These are phyloP conservation scores for Myoxocephalus aenaeus DNA, from an alignment of 2,797 vertebrate species.

Conservation along the genomic window DNA sequence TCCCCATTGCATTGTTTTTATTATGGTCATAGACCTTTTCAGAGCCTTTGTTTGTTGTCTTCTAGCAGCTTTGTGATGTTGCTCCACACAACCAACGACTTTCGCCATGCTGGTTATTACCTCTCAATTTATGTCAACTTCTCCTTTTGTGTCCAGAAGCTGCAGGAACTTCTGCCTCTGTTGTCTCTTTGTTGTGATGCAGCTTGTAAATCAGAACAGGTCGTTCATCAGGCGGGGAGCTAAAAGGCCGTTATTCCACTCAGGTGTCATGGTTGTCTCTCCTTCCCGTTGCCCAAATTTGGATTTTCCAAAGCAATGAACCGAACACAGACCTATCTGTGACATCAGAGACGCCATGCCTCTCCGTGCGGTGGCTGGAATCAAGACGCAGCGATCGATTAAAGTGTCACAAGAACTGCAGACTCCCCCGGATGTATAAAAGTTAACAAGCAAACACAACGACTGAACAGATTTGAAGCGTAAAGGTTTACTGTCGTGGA, in stretches of 20 bases:
- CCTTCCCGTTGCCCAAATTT: neutral
- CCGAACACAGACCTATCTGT: neutral
- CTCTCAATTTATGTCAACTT: neutral
- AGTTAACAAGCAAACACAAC: constrained; percentile 29
- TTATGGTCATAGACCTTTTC: neutral
- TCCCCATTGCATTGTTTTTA: neutral
- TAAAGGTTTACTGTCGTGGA: constrained; percentile 33
- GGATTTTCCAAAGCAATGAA: neutral
- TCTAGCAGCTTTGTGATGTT: neutral
- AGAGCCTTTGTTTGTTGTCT: neutral
- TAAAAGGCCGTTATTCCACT: neutral
- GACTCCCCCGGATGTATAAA: constrained; percentile 2
- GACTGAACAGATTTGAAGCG: constrained; percentile 14
- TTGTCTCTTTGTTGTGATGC: neutral
- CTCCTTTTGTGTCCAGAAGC: neutral
- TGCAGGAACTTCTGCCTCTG: neutral
- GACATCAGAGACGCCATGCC: neutral
- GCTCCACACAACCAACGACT: neutral
- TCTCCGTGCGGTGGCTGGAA: neutral
- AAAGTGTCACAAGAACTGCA: constrained; percentile 14
- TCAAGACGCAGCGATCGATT: constrained; percentile 44
- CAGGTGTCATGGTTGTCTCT: neutral
- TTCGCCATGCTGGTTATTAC: neutral
- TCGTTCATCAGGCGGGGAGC: neutral
- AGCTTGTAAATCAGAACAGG: neutral